These are phyloP conservation scores for Acleris sparsana DNA, from an alignment of 2,888 invertebrate genomes.

Conservation along the genomic window DNA sequence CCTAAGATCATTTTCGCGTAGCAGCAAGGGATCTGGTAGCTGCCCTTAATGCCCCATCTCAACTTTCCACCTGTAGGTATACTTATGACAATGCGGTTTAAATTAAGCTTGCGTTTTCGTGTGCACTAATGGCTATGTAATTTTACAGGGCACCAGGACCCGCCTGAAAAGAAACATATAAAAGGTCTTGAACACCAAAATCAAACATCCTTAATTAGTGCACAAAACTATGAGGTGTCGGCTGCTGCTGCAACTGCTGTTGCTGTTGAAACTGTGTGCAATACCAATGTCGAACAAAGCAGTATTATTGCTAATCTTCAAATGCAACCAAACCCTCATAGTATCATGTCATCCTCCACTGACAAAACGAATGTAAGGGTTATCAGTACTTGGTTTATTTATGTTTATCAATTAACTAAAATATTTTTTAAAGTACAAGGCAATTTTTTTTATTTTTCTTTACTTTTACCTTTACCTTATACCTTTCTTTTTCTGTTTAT, in stretches of 20 bases:
- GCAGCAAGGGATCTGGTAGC: too few species aligned
- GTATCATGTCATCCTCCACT: background rate
- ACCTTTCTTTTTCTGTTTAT: too few species aligned
- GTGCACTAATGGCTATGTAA: slow-evolving; percentile 3
- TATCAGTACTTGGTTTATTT: background rate
- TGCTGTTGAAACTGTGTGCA: background rate
- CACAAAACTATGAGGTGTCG: slow-evolving; percentile 35
- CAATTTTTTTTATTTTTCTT: too few species aligned
- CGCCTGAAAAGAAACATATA: slow-evolving; percentile 47
- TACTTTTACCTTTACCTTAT: too few species aligned
- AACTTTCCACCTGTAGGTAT: too few species aligned
- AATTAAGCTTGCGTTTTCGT: background rate
- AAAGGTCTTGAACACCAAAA: slow-evolving; percentile 48
- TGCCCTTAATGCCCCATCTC: too few species aligned
- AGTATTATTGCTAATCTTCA: slow-evolving; percentile 21
- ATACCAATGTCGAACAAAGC: slow-evolving; percentile 18
- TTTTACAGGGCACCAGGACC: slow-evolving; percentile 54
- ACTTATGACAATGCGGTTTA: too few species aligned
- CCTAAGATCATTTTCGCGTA: too few species aligned
- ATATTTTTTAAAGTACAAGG: too few species aligned
- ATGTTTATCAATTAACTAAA: background rate
- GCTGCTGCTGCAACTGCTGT: background rate
- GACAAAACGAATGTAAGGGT: slow-evolving; percentile 19
- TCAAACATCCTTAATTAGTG: slow-evolving; percentile 38
- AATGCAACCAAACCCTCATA: slow-evolving; percentile 9